Evolutionary conservation across 2,888 invertebrate genomes (phyloP).

Genomic region (Cheilosia pagana): DNA sequence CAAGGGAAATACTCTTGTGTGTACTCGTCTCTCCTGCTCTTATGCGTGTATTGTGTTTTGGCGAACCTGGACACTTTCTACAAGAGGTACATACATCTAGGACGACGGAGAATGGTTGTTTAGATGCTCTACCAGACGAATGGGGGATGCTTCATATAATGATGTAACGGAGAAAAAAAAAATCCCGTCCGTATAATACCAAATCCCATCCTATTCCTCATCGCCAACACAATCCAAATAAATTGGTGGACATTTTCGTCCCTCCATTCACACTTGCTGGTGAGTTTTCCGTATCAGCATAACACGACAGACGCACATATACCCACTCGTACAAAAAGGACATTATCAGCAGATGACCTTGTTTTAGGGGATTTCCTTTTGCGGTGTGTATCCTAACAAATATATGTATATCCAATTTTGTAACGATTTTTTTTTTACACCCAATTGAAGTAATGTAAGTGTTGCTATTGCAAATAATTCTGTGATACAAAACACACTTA

Average conservation of each 20-base stretch:
- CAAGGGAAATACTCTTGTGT: slow-evolving; percentile 20
- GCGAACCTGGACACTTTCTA: slow-evolving; percentile 28
- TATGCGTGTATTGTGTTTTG: slow-evolving; percentile 1
- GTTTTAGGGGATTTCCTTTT: slow-evolving; percentile 54
- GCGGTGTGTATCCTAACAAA: slow-evolving; percentile 10
- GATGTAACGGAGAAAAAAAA: slow-evolving; percentile 28
- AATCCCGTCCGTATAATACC: slow-evolving; percentile 6
- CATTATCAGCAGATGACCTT: slow-evolving; percentile 69
- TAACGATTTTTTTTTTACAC: slow-evolving; percentile 24
- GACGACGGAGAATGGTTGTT: not conserved
- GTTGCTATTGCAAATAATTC: slow-evolving; percentile 54
- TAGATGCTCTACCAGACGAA: not conserved
- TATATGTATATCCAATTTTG: slow-evolving; percentile 8
- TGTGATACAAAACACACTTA: slow-evolving; percentile 9
- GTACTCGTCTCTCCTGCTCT: slow-evolving; percentile 3
- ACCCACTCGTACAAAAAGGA: slow-evolving; percentile 41
- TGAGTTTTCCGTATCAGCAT: slow-evolving; percentile 25
- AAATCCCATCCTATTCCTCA: slow-evolving; percentile 55
- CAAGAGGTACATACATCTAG: slow-evolving; percentile 11
- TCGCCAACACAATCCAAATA: slow-evolving; percentile 67
- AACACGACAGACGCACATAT: slow-evolving; percentile 26
- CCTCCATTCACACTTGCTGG: slow-evolving; percentile 49
- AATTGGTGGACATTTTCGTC: slow-evolving; percentile 62
- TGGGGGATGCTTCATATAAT: slow-evolving; percentile 45
- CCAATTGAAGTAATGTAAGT: slow-evolving; percentile 65